Evolutionary conservation across 2,888 invertebrate genomes (phyloP), one percentile per base, ranked within the genome.

Genomic region (Plusia festucae): DNA sequence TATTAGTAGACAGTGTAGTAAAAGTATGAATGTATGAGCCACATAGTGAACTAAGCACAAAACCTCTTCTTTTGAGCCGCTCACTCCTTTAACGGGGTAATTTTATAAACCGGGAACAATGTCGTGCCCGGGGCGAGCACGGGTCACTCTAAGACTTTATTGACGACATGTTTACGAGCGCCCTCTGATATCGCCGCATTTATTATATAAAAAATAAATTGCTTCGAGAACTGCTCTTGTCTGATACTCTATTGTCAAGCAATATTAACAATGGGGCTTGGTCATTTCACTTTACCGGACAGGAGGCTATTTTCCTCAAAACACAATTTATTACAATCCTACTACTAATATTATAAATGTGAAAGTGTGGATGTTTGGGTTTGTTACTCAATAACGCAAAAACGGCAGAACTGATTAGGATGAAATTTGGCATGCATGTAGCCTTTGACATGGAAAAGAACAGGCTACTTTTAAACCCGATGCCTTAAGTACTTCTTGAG

Each of bases 71-170:
- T 89, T 87, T 85, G 85, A 84, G 82, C 70, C 66, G 76, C 65
- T 81, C 77, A 81, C 83, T 88, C 83, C 83, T 86, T 87, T 82
- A 83, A 82, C 75, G 73, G 82, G 75, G 83, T 90, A 90, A 91
- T 89, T 90, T 90, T 88, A 90, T 90, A 90, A 90, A 86, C 81
- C 83, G 82, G 83, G 84, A 87, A 90, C 86, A 88, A 88, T 86
- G 86, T 86, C 78, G 72, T 71, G 85, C 85, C 81, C 78, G 78
- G 78, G 85, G 87, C 84, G 79, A 71, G 81, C 77, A 68, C 78
- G 82, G 88, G 88, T 87, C 89, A 87, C 83, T 86, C 79, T 74
- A 82, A 80, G 82, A 85, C 86, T 85, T 88, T 88, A 90, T 88
- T 88, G 88, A 86, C 84, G 86, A 88, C 86, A 90, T 90, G 85